These are phyloP conservation scores for Whitmania pigra DNA, from an alignment of 1,140 invertebrate species.

Conservation along the genomic window DNA sequence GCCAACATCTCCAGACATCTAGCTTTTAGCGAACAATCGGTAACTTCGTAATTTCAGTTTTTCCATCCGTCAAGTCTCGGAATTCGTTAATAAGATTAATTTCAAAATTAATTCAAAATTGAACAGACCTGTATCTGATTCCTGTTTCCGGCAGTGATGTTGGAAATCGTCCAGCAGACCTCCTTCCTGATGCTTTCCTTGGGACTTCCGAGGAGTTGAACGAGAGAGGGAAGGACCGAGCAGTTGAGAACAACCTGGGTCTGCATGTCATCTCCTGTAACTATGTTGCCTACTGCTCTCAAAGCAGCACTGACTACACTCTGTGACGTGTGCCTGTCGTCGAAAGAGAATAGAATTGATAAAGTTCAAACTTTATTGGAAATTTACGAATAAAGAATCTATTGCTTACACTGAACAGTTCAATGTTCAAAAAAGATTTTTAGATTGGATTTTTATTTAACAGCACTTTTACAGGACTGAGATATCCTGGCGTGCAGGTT, in stretches of 20 bases:
- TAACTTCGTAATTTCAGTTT: no score
- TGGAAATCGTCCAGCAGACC: conserved; percentile 94
- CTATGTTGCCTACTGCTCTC: conserved; percentile 90
- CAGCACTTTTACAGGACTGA: no score
- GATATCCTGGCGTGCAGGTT: no score
- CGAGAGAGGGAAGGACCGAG: conserved; percentile 69
- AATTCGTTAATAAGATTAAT: neutral
- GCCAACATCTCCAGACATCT: no score
- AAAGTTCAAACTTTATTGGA: neutral
- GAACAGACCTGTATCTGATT: conserved; percentile 67
- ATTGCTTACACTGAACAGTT: no score
- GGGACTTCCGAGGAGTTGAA: conserved; percentile 57
- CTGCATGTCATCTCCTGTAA: conserved; percentile 91
- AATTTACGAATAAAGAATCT: neutral
- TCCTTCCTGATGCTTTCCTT: conserved; percentile 86
- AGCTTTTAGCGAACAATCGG: no score
- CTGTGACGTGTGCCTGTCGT: conserved; percentile 64
- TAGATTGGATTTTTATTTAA: no score
- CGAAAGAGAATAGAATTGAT: neutral
- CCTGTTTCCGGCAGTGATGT: conserved; percentile 90
- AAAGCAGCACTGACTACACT: conserved; percentile 88
- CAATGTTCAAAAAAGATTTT: no score
- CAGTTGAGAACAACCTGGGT: conserved; percentile 66
- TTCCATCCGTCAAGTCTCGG: no score
- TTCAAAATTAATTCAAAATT: neutral